Base-by-base conservation (phyloP, 2,113 vertebrate species). In the Herpailurus yagouaroundi region DNA sequence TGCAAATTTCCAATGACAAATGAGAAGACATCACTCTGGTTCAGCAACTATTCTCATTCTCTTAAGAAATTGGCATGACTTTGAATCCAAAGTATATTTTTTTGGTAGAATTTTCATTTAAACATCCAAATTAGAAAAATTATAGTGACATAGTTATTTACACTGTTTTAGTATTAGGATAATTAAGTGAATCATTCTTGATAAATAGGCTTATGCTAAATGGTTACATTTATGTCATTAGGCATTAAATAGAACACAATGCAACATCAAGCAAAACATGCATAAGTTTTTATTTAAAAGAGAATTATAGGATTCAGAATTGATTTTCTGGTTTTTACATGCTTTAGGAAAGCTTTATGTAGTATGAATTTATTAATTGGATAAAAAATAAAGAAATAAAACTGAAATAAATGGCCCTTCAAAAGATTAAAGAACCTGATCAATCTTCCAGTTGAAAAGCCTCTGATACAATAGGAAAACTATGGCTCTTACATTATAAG, bases 101-200 rank as follows among this genome's bases (percentile, higher is more conserved):
- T 93, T 96, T 76, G n/a, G 2, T 36, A 31, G 13, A 7, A 86
- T 89, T 98, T 97, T 95, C 83, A 89, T 81, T 88, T 97, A 96
- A 94, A 23, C 68, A 76, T 95, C 23, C 33, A 66, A 63, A 27
- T 95, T 97, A 92, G 68, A 97, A 96, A 98, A 96, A 7, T 94
- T 85, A 97, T 91, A 97, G 33, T 93, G 55, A 23, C 83, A 91
- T 31, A 97, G 89, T 83, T 96, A 48, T 91, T 96, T 95, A 73
- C 86, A 66, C 83, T 98, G 91, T 90, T 96, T 91, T 85, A 87
- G 1, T 88, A 93, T 93, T 97, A 95, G 41, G 50, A 90, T 97
- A 98, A 97, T 98, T 98, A 97, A 55, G 11, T 85, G 18, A 88
- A 88, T 87, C 74, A 94, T 87, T 98, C 83, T 96, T 95, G 97